phyloP scores from a whole-genome alignment of 2,113 vertebrate genomes.

The Micromys minutus region DNA sequence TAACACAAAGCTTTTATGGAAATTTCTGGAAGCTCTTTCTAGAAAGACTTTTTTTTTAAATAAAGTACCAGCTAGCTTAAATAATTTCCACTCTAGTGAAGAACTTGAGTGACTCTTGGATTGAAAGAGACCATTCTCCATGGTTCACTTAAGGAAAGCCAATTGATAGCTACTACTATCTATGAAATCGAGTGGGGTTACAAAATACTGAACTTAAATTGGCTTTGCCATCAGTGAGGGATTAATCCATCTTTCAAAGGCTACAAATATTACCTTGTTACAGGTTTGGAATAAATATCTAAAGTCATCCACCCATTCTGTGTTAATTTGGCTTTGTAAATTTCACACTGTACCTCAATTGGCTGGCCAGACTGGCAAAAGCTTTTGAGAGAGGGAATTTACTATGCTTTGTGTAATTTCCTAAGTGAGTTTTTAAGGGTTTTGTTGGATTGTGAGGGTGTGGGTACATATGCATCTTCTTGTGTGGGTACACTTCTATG shows the following conservation, averaged over 20 bases:
- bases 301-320: neutral
- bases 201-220: slow-evolving; percentile 41
- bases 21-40: slow-evolving; percentile 6
- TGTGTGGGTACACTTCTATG: too few relatives aligned
- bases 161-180: neutral
- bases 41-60: slow-evolving; percentile 23
- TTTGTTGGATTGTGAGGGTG: neutral
- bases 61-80: slow-evolving; percentile 10
- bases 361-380: neutral
- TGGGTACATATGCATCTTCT: neutral
- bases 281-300: slow-evolving; percentile 11
- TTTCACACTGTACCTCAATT: neutral
- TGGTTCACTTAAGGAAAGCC: neutral
- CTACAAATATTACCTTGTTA: neutral
- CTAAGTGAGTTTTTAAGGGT: neutral
- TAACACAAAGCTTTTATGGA: neutral
- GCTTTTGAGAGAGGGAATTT: neutral
- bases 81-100: slow-evolving; percentile 1
- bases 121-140: neutral
- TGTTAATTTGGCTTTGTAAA: neutral
- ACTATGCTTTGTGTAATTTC: neutral
- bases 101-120: neutral
- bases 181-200: neutral
- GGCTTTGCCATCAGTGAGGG: neutral
- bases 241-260: neutral